Conservation (phyloP, 2,113 vertebrate genomes). For the Rattus norvegicus region DNA sequence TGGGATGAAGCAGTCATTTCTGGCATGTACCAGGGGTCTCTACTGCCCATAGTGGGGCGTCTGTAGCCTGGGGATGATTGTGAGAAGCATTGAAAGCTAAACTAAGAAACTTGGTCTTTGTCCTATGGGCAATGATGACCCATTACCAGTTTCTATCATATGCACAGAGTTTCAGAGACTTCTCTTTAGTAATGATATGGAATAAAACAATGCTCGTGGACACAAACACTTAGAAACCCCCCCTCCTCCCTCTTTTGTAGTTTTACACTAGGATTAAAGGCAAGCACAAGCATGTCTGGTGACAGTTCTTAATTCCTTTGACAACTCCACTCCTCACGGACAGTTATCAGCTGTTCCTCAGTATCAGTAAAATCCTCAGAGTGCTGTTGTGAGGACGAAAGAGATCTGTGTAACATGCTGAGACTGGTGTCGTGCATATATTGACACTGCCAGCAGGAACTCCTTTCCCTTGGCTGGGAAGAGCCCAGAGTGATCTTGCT, state of each 20-base stretch:
- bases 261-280: neutral
- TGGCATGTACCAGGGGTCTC: neutral
- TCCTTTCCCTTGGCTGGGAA: neutral
- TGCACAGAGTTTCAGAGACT: slow-evolving; percentile 3
- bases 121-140: neutral
- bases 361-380: neutral
- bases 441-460: neutral
- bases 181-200: neutral
- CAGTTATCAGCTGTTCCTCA: neutral
- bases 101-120: neutral
- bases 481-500: neutral
- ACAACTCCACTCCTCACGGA: neutral
- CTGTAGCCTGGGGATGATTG: neutral
- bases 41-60: neutral
- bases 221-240: neutral
- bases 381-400: neutral
- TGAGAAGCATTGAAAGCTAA: neutral
- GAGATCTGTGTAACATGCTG: neutral
- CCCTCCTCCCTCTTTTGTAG: too few species aligned
- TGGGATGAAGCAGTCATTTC: neutral
- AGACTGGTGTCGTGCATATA: neutral
- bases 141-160: neutral
- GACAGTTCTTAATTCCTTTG: neutral
- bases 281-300: too few species aligned
- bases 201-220: neutral